These are phyloP conservation scores for Phyllostomus hastatus DNA, from an alignment of 2,113 vertebrate genomes.

Conservation along the genomic window DNA sequence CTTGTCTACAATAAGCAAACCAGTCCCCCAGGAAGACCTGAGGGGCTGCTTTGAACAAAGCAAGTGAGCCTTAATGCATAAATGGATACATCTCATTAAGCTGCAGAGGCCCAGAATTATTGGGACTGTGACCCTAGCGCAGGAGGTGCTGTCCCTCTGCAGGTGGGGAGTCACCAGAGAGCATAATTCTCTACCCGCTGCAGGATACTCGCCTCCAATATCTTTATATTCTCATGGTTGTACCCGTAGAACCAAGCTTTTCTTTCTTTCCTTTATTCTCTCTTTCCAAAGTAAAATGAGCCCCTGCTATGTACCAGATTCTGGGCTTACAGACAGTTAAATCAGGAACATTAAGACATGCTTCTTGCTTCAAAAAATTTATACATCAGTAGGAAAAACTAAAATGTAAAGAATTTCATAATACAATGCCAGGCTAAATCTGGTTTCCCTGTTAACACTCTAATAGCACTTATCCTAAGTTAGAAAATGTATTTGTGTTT, in stretches of 20 bases:
- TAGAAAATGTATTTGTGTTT: neutral
- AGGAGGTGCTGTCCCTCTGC: neutral
- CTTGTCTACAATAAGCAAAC: slow-evolving; percentile 45
- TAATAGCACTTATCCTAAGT: neutral
- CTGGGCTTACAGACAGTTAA: slow-evolving; percentile 36
- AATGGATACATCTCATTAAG: slow-evolving; percentile 45
- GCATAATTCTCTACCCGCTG: slow-evolving; percentile 2
- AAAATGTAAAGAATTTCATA: slow-evolving; percentile 50
- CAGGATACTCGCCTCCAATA: neutral
- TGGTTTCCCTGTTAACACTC: neutral
- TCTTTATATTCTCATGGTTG: slow-evolving; percentile 40
- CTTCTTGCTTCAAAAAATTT: slow-evolving; percentile 54
- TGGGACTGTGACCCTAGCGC: neutral
- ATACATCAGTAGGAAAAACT: slow-evolving; percentile 30
- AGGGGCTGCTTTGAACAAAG: slow-evolving; percentile 46
- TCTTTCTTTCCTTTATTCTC: slow-evolving; percentile 52
- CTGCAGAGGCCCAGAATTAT: neutral
- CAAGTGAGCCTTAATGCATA: neutral
- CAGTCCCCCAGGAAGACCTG: slow-evolving; percentile 13
- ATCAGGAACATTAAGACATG: slow-evolving; percentile 66
- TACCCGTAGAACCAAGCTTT: slow-evolving; percentile 35
- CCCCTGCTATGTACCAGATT: slow-evolving; percentile 47
- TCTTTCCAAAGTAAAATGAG: slow-evolving; percentile 52
- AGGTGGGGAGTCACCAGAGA: neutral
- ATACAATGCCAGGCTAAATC: slow-evolving; percentile 47